Percentiles rank a stretch among this genome's conserved stretches.
Evolutionary conservation across 2,888 invertebrate species (phyloP).

Genomic region (Parnassius smintheus): DNA sequence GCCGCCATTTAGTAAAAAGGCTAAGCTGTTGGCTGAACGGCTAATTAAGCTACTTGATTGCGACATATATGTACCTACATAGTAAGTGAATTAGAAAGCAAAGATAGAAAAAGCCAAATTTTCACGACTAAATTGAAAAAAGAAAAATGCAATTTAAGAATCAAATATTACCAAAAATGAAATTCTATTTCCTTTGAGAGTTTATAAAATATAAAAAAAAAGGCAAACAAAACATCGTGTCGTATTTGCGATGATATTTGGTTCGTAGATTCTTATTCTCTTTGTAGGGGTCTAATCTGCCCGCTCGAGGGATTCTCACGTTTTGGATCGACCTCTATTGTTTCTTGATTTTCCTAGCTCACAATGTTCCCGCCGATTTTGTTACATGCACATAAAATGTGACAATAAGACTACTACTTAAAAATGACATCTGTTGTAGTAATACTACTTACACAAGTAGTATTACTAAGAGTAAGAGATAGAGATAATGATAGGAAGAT

Average conservation of each 20-base stretch:
- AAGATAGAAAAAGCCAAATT: too few species aligned
- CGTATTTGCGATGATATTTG: slow-evolving; percentile 71
- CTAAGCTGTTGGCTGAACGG: too few species aligned
- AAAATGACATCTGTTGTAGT: too few species aligned
- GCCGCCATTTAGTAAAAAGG: too few species aligned
- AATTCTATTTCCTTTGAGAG: slow-evolving; percentile 40
- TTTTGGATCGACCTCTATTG: slow-evolving; percentile 59
- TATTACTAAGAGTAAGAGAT: too few species aligned
- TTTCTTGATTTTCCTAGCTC: slow-evolving; percentile 62
- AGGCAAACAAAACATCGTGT: slow-evolving; percentile 63
- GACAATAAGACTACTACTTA: slow-evolving; percentile 18
- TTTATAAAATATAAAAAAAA: slow-evolving; percentile 66
- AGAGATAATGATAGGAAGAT: too few species aligned
- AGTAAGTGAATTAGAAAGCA: too few species aligned
- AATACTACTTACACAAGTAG: too few species aligned
- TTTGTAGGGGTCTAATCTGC: slow-evolving; percentile 68
- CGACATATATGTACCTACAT: too few species aligned
- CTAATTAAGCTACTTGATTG: too few species aligned
- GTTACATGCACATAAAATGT: slow-evolving; percentile 16
- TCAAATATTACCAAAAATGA: slow-evolving; percentile 9
- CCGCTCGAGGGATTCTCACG: slow-evolving; percentile 63
- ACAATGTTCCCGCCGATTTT: slow-evolving; percentile 22
- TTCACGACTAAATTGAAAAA: background rate
- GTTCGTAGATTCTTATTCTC: slow-evolving; percentile 66
- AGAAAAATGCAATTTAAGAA: slow-evolving; percentile 4